These are phyloP conservation scores for Lasioglossum vierecki DNA, from an alignment of 2,888 invertebrate species.

Conservation along the genomic window DNA sequence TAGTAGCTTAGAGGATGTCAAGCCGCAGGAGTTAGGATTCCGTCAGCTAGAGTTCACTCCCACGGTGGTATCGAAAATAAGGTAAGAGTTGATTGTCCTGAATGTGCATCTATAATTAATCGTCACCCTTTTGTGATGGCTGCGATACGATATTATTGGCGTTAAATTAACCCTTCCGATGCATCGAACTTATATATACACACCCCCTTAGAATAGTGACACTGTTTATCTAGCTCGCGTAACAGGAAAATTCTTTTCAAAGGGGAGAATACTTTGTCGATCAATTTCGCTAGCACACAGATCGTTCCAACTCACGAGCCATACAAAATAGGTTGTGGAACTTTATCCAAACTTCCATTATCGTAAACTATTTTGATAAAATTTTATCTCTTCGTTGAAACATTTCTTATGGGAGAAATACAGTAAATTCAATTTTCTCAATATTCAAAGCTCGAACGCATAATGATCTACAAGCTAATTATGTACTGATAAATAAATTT, in stretches of 20 bases:
- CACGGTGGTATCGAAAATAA: conserved; percentile 81
- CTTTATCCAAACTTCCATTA: neutral
- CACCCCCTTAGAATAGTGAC: neutral
- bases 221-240: conserved; percentile 1
- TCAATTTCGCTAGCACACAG: conserved; percentile 14
- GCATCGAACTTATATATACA: conserved; percentile 19
- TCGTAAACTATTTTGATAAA: neutral
- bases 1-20: conserved; percentile 80
- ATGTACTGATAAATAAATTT: neutral
- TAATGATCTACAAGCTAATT: neutral
- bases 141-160: conserved; percentile 28
- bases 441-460: neutral
- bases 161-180: conserved; percentile 29
- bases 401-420: neutral
- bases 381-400: neutral
- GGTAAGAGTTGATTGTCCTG: conserved; percentile 70
- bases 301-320: neutral
- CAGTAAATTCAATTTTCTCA: neutral
- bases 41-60: conserved; percentile 81
- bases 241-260: neutral
- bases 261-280: conserved; percentile 2
- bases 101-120: conserved; percentile 29
- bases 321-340: neutral
- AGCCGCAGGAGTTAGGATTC: conserved; percentile 80
- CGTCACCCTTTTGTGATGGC: conserved; percentile 4